Evolutionary conservation across 2,888 invertebrate genomes (phyloP).

Genomic region (Hirtodrosophila confusa): DNA sequence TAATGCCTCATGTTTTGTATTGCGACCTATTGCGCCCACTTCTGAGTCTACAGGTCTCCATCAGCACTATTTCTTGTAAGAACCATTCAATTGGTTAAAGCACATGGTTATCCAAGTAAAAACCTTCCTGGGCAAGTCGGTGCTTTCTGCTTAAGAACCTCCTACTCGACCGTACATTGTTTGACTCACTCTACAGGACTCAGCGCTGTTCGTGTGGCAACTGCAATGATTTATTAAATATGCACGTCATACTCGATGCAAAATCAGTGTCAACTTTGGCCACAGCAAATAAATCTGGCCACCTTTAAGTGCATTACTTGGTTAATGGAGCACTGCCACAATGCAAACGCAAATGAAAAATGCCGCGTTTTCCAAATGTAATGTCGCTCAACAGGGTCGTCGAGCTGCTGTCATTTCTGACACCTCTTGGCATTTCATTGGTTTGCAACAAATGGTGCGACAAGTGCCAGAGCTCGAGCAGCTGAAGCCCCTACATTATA

Average conservation of each 20-base stretch:
- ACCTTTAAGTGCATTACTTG: constrained; percentile 65
- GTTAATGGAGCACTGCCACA: constrained; percentile 45
- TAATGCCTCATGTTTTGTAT: constrained; percentile 26
- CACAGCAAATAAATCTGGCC: constrained; percentile 34
- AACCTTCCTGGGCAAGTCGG: too few species aligned
- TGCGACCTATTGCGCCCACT: too few species aligned
- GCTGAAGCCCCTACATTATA: constrained; percentile 2
- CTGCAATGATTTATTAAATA: constrained; percentile 46
- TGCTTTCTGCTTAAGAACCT: not conserved
- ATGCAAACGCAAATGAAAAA: constrained; percentile 25
- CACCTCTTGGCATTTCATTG: constrained; percentile 63
- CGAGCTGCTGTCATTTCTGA: constrained; percentile 50
- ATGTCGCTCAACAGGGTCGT: constrained; percentile 15
- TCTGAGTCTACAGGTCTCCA: too few species aligned
- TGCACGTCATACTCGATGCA: constrained; percentile 17
- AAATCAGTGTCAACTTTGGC: constrained; percentile 39
- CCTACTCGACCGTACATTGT: too few species aligned
- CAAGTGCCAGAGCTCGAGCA: not conserved
- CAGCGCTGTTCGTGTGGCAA: not conserved
- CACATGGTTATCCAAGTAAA: too few species aligned
- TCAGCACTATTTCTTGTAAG: too few species aligned
- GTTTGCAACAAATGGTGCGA: constrained; percentile 61
- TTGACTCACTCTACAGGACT: too few species aligned
- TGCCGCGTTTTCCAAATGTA: not conserved
- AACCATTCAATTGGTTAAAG: too few species aligned